Base-by-base conservation (phyloP, 2,888 invertebrate genomes). In the Coremacera marginata region DNA sequence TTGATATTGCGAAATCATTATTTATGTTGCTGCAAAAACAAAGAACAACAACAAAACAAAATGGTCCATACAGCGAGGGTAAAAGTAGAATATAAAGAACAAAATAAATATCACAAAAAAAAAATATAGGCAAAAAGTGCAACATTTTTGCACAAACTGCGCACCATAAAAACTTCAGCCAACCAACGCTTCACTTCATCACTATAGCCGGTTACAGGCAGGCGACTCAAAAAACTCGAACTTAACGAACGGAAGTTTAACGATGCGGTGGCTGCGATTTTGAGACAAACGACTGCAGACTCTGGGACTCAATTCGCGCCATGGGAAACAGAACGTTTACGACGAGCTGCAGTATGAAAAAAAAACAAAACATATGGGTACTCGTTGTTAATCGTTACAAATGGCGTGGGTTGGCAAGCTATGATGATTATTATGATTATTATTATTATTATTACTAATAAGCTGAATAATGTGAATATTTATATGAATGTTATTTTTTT, bases 1-100 rank as follows among this genome's bases (percentile, higher is more conserved):
- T 27, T 27, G 25, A 52, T 27, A 70, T 70, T 70, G 27, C 70
- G 70, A 52, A 70, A 70, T 52, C 70, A 70, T 70, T 70, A 70
- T 70, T 70, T 70, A 31, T 27, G 70, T 31, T 70, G 52, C 31
- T 70, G 70, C 27, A 16, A 70, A 70, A 16, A 49, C n/a, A 37
- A 67, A 19, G 11, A 67, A 67, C 5, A 65, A 34, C 25, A 31
- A 62, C 27, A 34, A 16, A 65, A 37, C 11, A 49, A 44, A 49
- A 67, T 44, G 44, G 44, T 44, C 11, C 44, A 11, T 11, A 44
- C 11, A 3, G 11, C 14, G 11, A 44, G 11, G 44, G 44, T 44
- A 44, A 44, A 44, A 3, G 44, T 11, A 44, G 44, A 44, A 44
- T 14, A 44, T 44, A 11, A 14, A 1, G 2, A 44, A 44, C 11